Conservation (phyloP, 2,888 invertebrate genomes). For the Gastrophysa polygoni region DNA sequence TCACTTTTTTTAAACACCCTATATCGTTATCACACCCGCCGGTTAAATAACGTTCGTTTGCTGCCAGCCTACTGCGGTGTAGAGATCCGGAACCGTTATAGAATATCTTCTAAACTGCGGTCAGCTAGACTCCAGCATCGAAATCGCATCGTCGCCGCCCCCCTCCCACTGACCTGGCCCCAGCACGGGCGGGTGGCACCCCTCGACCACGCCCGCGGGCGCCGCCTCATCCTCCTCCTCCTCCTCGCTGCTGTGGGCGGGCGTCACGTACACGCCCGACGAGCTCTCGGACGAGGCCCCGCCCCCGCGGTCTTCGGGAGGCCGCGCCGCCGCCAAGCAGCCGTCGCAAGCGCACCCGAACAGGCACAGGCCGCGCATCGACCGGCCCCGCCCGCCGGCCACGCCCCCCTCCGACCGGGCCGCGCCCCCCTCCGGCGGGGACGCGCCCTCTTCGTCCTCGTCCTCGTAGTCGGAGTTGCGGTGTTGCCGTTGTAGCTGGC, state of each 20-base stretch:
- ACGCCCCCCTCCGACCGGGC: conserved; percentile 35
- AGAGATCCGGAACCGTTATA: too few species aligned
- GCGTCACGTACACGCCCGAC: conserved; percentile 43
- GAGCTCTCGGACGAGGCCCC: conserved; percentile 40
- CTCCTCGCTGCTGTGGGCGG: conserved; percentile 10
- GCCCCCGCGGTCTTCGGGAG: conserved; percentile 49
- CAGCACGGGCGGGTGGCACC: conserved; percentile 51
- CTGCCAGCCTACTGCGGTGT: too few species aligned
- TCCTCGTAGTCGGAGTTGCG: background rate
- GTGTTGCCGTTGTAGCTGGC: conserved; percentile 23
- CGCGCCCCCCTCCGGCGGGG: conserved; percentile 3
- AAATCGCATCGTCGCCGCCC: conserved; percentile 46
- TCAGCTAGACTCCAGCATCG: too few species aligned
- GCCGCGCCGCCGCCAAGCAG: conserved; percentile 53
- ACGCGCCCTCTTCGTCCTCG: background rate
- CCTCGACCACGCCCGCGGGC: conserved; percentile 39
- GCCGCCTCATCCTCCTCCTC: conserved; percentile 26
- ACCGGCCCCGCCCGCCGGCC: conserved; percentile 30
- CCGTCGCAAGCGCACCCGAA: conserved; percentile 56
- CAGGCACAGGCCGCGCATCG: conserved; percentile 54
- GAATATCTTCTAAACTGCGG: too few species aligned
- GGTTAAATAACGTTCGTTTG: too few species aligned
- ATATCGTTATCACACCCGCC: too few species aligned
- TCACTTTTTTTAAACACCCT: too few species aligned
- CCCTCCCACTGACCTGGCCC: conserved; percentile 61